phyloP scores from a whole-genome alignment of 2,888 invertebrate species.

The Leptarthrus brevirostris region DNA sequence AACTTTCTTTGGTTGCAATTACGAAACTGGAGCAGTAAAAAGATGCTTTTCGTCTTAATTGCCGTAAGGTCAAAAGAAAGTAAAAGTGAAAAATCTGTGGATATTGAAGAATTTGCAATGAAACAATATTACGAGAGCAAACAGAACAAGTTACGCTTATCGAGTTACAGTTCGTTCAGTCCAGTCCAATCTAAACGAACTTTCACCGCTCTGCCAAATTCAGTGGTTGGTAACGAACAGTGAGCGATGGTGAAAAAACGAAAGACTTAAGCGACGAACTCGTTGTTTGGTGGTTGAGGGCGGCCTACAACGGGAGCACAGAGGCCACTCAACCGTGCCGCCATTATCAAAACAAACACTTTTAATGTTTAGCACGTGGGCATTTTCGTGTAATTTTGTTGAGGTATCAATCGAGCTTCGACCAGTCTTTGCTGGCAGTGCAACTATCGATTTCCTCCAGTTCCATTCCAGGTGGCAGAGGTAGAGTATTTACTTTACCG shows the following conservation, averaged over 20 bases:
- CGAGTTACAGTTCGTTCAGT: not conserved
- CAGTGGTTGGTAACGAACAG: not conserved
- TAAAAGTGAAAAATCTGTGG: conserved; percentile 30
- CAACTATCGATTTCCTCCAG: not conserved
- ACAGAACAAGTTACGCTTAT: not conserved
- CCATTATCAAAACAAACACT: conserved; percentile 32
- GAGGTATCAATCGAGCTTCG: not conserved
- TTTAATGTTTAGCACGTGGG: conserved; percentile 23
- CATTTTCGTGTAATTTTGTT: not conserved
- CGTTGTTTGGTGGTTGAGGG: not conserved
- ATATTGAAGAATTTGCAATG: conserved; percentile 11
- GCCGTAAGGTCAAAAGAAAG: conserved; percentile 25
- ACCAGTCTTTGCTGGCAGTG: not conserved
- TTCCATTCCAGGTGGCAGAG: not conserved
- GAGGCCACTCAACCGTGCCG: conserved; percentile 27
- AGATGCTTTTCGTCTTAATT: not conserved
- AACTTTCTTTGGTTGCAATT: conserved; percentile 17
- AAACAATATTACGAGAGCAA: conserved; percentile 11
- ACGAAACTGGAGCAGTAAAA: conserved; percentile 2
- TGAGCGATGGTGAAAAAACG: not conserved
- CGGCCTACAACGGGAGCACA: not conserved
- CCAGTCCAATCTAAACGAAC: not conserved
- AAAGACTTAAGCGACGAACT: conserved; percentile 40
- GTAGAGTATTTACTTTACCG: not conserved
- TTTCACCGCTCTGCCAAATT: conserved; percentile 15